A percentile compares a stretch with the other conserved stretches of the same genome.
Evolutionary conservation across 2,113 vertebrate species (phyloP).

Genomic region (Scomber colias): DNA sequence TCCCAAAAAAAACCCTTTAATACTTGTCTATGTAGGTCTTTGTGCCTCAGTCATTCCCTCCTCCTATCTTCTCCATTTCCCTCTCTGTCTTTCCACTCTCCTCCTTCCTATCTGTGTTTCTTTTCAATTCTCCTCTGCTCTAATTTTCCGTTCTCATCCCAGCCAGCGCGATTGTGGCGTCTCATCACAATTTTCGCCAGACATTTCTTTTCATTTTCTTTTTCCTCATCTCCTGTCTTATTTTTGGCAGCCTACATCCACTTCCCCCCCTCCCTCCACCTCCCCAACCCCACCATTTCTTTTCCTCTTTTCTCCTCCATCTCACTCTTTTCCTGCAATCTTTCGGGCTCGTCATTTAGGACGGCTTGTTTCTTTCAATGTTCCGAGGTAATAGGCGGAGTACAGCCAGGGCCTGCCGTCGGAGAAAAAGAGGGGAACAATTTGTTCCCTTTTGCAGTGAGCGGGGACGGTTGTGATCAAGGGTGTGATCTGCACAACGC

Average conservation of each 20-base stretch:
- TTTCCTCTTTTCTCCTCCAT: constrained; percentile 29
- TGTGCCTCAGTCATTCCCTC: constrained; percentile 16
- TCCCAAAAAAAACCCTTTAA: constrained; percentile 29
- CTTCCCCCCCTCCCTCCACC: constrained; percentile 16
- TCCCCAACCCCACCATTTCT: not conserved
- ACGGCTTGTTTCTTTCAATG: constrained; percentile 81
- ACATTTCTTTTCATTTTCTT: constrained; percentile 76
- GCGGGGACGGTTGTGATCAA: constrained; percentile 67
- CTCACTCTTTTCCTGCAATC: constrained; percentile 67
- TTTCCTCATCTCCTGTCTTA: constrained; percentile 77
- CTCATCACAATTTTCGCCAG: constrained; percentile 77
- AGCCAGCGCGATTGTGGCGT: constrained; percentile 57
- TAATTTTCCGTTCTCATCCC: constrained; percentile 67
- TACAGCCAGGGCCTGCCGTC: constrained; percentile 63
- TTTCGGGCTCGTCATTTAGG: constrained; percentile 70
- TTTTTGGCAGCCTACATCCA: constrained; percentile 62
- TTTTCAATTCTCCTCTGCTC: constrained; percentile 67
- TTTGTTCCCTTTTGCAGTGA: constrained; percentile 80
- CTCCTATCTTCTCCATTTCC: constrained; percentile 39
- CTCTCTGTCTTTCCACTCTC: constrained; percentile 25
- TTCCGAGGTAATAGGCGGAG: constrained; percentile 82
- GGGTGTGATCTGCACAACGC: constrained; percentile 67
- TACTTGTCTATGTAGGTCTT: constrained; percentile 20
- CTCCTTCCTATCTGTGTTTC: constrained; percentile 48
- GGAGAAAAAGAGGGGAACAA: constrained; percentile 76